Conservation (phyloP, 2,888 invertebrate species). For the Metallyticus violacea region DNA sequence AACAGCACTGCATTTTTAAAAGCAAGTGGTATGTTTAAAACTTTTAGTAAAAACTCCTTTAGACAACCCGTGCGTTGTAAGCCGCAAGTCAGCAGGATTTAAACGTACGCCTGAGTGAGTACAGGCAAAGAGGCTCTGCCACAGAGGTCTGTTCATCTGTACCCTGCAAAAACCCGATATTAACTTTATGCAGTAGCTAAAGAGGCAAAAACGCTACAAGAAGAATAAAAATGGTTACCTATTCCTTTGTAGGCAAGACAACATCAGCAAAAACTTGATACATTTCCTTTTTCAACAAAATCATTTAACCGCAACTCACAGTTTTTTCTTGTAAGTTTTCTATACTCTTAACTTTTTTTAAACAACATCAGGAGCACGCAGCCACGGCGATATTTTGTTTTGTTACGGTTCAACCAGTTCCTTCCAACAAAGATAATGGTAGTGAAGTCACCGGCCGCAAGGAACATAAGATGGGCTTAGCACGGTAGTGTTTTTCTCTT, state of each 20-base stretch:
- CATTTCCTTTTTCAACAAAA: background rate
- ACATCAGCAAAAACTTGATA: background rate
- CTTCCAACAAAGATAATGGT: background rate
- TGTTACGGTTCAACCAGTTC: background rate
- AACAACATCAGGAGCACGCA: background rate
- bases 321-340: background rate
- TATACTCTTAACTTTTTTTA: too few relatives aligned
- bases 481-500: too few relatives aligned
- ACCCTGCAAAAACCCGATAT: background rate
- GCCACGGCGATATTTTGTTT: background rate
- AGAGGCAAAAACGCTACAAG: background rate
- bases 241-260: too few relatives aligned
- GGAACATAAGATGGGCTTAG: too few relatives aligned
- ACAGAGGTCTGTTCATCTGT: background rate
- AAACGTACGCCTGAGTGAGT: too few relatives aligned
- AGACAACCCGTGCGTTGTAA: too few relatives aligned
- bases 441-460: too few relatives aligned
- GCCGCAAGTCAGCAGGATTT: background rate
- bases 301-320: background rate
- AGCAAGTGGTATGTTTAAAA: too few relatives aligned
- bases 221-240: background rate
- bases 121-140: background rate
- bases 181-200: background rate
- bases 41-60: too few relatives aligned
- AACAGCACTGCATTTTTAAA: too few relatives aligned